phyloP scores from a whole-genome alignment of 53 echinoderm and acorn worm species.

The Apostichopus leukothele region DNA sequence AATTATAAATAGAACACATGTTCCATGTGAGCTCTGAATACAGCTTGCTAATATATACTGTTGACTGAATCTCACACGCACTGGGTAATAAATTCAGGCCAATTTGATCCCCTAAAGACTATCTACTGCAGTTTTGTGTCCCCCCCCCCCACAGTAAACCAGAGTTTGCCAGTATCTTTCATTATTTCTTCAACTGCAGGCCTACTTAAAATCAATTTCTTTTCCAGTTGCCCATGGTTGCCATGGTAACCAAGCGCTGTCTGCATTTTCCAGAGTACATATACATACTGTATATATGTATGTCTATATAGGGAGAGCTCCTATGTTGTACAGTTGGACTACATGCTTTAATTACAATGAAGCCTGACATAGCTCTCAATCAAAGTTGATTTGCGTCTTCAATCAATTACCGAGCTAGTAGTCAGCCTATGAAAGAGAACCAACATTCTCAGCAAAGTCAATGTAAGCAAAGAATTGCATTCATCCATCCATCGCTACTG shows the following conservation, averaged over 20 bases:
- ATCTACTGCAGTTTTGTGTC: too few relatives aligned
- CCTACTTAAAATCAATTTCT: neutral
- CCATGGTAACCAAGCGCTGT: neutral
- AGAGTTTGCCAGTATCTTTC: neutral
- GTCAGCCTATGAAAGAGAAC: too few relatives aligned
- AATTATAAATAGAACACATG: too few relatives aligned
- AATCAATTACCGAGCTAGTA: constrained; percentile 4
- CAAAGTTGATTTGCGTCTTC: constrained; percentile 1
- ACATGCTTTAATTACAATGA: neutral
- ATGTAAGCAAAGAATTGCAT: too few relatives aligned
- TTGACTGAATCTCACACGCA: too few relatives aligned
- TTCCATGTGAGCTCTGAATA: too few relatives aligned
- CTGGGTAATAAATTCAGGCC: too few relatives aligned
- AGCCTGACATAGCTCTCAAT: neutral
- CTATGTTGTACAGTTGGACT: neutral
- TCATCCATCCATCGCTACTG: too few relatives aligned
- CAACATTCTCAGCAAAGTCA: too few relatives aligned
- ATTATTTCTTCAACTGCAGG: neutral
- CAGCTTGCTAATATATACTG: too few relatives aligned
- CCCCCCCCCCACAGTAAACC: too few relatives aligned
- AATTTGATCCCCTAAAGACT: too few relatives aligned
- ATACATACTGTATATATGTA: neutral
- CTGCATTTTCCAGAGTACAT: neutral
- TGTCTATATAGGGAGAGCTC: neutral
- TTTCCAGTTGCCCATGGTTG: neutral